These are phyloP conservation scores for Watsonalla binaria DNA, from an alignment of 2,888 invertebrate genomes.

Conservation along the genomic window DNA sequence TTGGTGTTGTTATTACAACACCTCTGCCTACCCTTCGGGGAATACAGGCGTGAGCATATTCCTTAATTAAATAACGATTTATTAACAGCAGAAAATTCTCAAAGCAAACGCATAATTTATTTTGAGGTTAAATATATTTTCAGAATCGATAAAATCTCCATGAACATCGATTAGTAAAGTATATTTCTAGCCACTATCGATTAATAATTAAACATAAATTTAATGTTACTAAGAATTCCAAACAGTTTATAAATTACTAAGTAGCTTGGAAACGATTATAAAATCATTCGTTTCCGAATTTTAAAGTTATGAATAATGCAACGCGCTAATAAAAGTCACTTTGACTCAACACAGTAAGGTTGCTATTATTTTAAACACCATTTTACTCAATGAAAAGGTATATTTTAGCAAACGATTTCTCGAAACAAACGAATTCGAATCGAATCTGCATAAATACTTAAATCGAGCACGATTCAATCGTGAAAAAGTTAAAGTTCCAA, in stretches of 20 bases:
- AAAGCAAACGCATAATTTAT: too few relatives aligned
- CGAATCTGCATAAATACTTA: slow-evolving; percentile 36
- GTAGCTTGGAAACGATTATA: background rate
- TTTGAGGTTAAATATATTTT: too few relatives aligned
- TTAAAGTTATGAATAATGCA: background rate
- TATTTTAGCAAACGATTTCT: slow-evolving; percentile 24
- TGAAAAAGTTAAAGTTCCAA: slow-evolving; percentile 35
- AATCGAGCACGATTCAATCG: slow-evolving; percentile 9
- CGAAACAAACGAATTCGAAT: slow-evolving; percentile 28
- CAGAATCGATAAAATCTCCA: too few relatives aligned
- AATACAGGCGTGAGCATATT: too few relatives aligned
- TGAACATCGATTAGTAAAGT: too few relatives aligned
- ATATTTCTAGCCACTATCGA: too few relatives aligned
- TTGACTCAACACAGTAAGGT: slow-evolving; percentile 31
- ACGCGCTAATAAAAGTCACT: slow-evolving; percentile 7
- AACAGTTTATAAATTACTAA: background rate
- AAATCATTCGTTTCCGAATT: background rate
- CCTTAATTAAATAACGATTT: too few relatives aligned
- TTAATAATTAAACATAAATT: too few relatives aligned
- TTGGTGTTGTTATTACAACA: too few relatives aligned
- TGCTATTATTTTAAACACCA: background rate
- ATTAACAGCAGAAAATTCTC: too few relatives aligned
- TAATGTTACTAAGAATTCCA: too few relatives aligned
- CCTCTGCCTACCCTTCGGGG: too few relatives aligned
- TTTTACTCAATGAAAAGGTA: slow-evolving; percentile 1